Conservation (phyloP, 2,888 invertebrate species). For the Tinea semifulvella region DNA sequence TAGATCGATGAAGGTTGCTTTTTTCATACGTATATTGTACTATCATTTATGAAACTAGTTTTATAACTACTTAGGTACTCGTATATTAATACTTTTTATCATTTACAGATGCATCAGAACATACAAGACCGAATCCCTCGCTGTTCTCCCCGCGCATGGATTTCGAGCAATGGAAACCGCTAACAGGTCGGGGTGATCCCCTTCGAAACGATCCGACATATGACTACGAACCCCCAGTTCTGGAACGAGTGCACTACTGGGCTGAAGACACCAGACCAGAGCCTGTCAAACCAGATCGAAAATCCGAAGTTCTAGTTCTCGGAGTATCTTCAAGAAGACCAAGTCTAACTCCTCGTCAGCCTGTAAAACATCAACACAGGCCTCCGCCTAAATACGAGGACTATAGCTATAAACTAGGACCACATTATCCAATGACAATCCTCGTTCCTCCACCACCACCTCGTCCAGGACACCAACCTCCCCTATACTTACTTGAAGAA, state of each 20-base stretch:
- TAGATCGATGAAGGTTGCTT: too few species aligned
- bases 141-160: slow-evolving; percentile 80
- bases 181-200: slow-evolving; percentile 81
- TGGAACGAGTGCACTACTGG: slow-evolving; percentile 85
- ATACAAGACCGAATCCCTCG: slow-evolving; percentile 32
- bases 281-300: slow-evolving; percentile 60
- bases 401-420: slow-evolving; percentile 55
- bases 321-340: slow-evolving; percentile 76
- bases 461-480: slow-evolving; percentile 45
- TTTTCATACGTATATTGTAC: too few species aligned
- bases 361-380: slow-evolving; percentile 33
- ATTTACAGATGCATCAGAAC: slow-evolving; percentile 39
- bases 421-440: slow-evolving; percentile 71
- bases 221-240: slow-evolving; percentile 83
- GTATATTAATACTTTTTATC: too few species aligned
- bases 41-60: too few species aligned
- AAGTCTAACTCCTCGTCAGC: slow-evolving; percentile 62
- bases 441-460: slow-evolving; percentile 75
- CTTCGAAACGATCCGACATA: slow-evolving; percentile 85
- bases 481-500: slow-evolving; percentile 40
- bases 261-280: slow-evolving; percentile 72
- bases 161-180: slow-evolving; percentile 85
- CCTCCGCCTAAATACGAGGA: slow-evolving; percentile 54
- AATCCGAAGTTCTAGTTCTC: slow-evolving; percentile 74
- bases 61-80: too few species aligned